A percentile compares a stretch with the other conserved stretches of the same genome.
These are phyloP conservation scores for Talpa occidentalis DNA, from an alignment of 2,113 vertebrate genomes.

Conservation along the genomic window DNA sequence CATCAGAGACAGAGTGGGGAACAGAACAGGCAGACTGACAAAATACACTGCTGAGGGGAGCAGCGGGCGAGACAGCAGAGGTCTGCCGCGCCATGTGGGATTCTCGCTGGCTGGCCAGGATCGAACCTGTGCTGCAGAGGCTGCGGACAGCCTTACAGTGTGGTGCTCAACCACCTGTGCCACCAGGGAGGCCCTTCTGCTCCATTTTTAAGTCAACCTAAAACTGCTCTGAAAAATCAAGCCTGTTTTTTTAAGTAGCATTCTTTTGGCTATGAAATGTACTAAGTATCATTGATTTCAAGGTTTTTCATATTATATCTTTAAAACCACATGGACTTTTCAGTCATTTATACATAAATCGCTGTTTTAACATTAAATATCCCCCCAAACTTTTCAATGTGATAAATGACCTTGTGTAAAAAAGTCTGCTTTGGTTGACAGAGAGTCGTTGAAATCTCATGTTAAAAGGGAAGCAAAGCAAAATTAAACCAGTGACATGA, in stretches of 20 bases:
- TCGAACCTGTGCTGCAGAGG: too few species aligned
- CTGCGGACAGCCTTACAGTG: too few species aligned
- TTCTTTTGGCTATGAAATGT: background rate
- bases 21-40: too few species aligned
- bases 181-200: background rate
- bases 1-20: too few species aligned
- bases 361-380: slow-evolving; percentile 37
- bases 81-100: too few species aligned
- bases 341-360: background rate
- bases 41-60: too few species aligned
- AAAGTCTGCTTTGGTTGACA: background rate
- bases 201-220: slow-evolving; percentile 26
- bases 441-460: background rate
- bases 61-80: too few species aligned
- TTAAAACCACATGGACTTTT: slow-evolving; percentile 39
- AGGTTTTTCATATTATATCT: background rate
- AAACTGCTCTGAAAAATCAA: background rate
- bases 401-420: background rate
- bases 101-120: too few species aligned
- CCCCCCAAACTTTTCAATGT: background rate
- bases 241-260: background rate
- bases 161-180: too few species aligned
- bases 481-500: slow-evolving; percentile 42
- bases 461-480: slow-evolving; percentile 37
- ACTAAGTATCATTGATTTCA: background rate